Conservation (phyloP, 1,140 invertebrate genomes). For the Bombus waltoni region DNA sequence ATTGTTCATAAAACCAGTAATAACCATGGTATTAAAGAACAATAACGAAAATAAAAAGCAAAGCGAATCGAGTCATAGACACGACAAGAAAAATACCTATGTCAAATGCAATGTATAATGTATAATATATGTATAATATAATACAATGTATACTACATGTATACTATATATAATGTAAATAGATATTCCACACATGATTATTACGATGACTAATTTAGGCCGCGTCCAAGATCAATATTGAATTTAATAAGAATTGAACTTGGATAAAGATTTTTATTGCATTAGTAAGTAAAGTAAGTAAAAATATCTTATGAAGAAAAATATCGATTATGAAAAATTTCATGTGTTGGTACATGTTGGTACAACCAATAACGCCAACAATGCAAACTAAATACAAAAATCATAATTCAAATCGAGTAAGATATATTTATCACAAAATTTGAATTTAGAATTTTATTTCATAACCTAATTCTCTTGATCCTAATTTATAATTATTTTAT, state of each 20-base stretch:
- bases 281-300: too few relatives aligned
- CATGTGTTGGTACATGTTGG: too few relatives aligned
- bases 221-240: conserved; percentile 31
- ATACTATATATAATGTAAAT: not conserved
- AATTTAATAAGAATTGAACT: not conserved
- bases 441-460: too few relatives aligned
- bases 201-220: conserved; percentile 22
- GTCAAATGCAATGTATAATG: not conserved
- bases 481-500: too few relatives aligned
- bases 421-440: not conserved
- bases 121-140: too few relatives aligned
- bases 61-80: too few relatives aligned
- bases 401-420: not conserved
- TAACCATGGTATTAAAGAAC: too few relatives aligned
- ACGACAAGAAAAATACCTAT: too few relatives aligned
- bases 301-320: too few relatives aligned
- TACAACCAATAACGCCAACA: not conserved
- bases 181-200: not conserved
- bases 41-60: not conserved
- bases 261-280: not conserved
- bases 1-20: not conserved
- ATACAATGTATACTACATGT: too few relatives aligned
- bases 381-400: not conserved
- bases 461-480: too few relatives aligned
- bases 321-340: too few relatives aligned